Evolutionary conservation across 1,140 invertebrate species (phyloP).

Genomic region (Neodiprion fabricii): DNA sequence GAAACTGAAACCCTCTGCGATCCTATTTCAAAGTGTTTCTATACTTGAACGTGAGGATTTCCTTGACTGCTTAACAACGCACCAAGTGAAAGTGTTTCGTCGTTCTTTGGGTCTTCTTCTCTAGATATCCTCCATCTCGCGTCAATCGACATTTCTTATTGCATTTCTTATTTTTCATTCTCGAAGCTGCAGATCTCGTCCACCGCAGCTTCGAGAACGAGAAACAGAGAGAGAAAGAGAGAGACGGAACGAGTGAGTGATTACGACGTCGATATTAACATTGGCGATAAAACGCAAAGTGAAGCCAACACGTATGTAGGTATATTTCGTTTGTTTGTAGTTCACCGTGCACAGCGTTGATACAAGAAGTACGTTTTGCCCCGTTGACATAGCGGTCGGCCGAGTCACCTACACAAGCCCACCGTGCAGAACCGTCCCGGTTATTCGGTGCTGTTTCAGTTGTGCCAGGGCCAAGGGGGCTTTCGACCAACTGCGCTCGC

Average conservation of each 20-base stretch:
- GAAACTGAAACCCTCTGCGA: too few species aligned
- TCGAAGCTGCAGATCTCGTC: too few species aligned
- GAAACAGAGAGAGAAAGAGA: constrained; percentile 13
- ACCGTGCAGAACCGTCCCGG: neutral
- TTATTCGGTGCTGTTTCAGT: neutral
- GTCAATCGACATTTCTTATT: too few species aligned
- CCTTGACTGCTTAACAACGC: too few species aligned
- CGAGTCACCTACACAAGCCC: neutral
- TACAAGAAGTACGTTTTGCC: neutral
- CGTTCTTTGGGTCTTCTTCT: too few species aligned
- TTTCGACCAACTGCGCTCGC: too few species aligned
- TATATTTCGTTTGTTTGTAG: neutral
- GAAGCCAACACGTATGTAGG: neutral
- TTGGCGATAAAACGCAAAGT: neutral
- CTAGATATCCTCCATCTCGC: too few species aligned
- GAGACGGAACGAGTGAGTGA: constrained; percentile 25
- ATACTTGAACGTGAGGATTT: too few species aligned
- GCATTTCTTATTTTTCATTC: too few species aligned
- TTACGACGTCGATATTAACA: constrained; percentile 25
- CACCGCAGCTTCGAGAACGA: constrained; percentile 18
- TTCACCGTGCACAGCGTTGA: neutral
- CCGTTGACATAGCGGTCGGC: neutral
- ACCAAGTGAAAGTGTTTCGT: too few species aligned
- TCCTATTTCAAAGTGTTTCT: too few species aligned
- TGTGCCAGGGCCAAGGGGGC: neutral